Evolutionary conservation across 1,140 invertebrate species (phyloP), one percentile per base, ranked within the genome.

Genomic region (Drosophila pruinosa): DNA sequence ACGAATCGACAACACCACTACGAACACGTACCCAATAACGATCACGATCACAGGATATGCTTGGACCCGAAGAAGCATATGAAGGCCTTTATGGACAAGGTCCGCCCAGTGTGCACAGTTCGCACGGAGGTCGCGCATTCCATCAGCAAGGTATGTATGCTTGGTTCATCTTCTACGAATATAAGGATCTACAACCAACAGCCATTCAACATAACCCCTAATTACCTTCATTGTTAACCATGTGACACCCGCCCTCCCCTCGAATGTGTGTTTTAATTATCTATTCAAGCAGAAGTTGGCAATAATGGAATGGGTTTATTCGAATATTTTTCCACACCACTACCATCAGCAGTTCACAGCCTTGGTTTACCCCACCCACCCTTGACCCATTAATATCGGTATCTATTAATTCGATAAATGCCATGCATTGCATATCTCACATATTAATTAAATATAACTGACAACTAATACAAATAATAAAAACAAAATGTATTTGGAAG

Each of bases 51-150:
- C 80, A 97, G 95, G 96, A 97, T 92, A 97, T 97, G 95, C 95
- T 98, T 92, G 96, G 95, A 86, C 95, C 96, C 78, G 97, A 98
- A 91, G 97, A 97, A 92, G 94, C 95, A 80, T 98, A 97, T 94
- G 96, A 98, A 90, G 95, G 95, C 92, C 95, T 98, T 93, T 98
- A 98, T 93, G 95, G 94, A 90, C 96, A 96, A 93, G 95, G 95
- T 89, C 95, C 95, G 80, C 95, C 95, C 80, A 96, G 95, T 91
- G 95, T 96, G 80, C 95, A 96, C 91, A 95, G 95, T 93, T 95
- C 94, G 90, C 94, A 95, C 90, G 94, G 94, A 78, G 94, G 94
- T 78, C 93, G 94, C 79, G 94, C 94, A 82, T 96, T 95, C 92
- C 82, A 88, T 76, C 95, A 96, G 88, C 95, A 96, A 79, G 96